Conservation (phyloP, 2,888 invertebrate species). For the Stenichneumon culpator region DNA sequence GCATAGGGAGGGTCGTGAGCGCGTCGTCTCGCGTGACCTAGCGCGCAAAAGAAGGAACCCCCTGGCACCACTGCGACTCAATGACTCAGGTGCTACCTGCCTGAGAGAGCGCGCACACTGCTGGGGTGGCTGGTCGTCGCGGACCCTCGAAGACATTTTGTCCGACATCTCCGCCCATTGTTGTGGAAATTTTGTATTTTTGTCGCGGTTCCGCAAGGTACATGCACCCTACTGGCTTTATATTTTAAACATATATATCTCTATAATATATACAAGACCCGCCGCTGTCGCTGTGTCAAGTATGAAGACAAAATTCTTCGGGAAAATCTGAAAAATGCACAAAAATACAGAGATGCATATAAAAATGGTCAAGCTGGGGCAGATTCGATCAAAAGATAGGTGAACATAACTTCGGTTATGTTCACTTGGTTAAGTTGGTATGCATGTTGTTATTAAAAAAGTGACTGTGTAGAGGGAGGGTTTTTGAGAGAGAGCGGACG, state of each 20-base stretch:
- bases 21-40: constrained; percentile 63
- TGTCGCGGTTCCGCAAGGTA: constrained; percentile 51
- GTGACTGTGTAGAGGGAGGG: no score
- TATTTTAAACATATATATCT: constrained; percentile 1
- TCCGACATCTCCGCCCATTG: constrained; percentile 73
- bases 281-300: no score
- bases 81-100: constrained; percentile 81
- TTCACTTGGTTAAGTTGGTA: no score
- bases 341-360: no score
- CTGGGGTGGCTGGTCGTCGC: constrained; percentile 53
- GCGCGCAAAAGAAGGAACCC: constrained; percentile 59
- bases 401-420: no score
- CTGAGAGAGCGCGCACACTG: constrained; percentile 72
- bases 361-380: no score
- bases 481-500: no score
- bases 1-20: constrained; percentile 44
- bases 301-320: no score
- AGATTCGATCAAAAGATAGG: no score
- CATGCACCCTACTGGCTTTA: constrained; percentile 15
- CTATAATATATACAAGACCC: no score
- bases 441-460: no score
- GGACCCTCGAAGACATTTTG: constrained; percentile 76
- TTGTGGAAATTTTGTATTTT: constrained; percentile 80
- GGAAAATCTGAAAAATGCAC: no score
- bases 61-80: constrained; percentile 41